Percentiles rank a stretch among this genome's conserved stretches.
phyloP scores from a whole-genome alignment of 1,140 invertebrate species.

The Stenopsyche tienmushanensis region DNA sequence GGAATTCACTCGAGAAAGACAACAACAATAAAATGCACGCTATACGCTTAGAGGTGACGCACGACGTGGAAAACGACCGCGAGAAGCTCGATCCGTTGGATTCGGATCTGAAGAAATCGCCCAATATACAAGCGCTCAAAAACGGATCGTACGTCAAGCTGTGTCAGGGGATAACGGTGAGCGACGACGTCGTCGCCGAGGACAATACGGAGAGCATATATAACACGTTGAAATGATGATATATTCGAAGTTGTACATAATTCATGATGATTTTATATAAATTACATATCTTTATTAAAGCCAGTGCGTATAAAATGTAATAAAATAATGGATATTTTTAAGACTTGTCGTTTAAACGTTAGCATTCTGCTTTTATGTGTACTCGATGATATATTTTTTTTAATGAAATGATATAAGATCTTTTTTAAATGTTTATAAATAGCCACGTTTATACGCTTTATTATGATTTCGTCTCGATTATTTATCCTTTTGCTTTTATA shows the following conservation, averaged over 20 bases:
- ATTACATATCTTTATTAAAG: background rate
- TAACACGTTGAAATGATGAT: conserved; percentile 36
- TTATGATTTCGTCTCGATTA: too few species aligned
- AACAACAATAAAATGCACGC: conserved; percentile 34
- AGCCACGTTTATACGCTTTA: too few species aligned
- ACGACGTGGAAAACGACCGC: conserved; percentile 13
- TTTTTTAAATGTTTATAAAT: too few species aligned
- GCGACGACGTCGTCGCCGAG: conserved; percentile 1
- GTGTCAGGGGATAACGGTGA: conserved; percentile 24
- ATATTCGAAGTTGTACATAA: too few species aligned
- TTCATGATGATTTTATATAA: background rate
- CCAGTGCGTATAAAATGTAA: conserved; percentile 6
- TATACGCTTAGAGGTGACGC: conserved; percentile 37
- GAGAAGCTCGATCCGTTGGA: conserved; percentile 1
- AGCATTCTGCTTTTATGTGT: too few species aligned
- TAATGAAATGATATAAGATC: too few species aligned
- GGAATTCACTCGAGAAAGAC: conserved; percentile 37
- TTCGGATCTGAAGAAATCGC: conserved; percentile 15
- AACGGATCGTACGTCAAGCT: conserved; percentile 39
- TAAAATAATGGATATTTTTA: background rate
- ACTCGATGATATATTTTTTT: too few species aligned
- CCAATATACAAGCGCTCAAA: conserved; percentile 28
- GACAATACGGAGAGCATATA: conserved; percentile 33
- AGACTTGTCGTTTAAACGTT: background rate
- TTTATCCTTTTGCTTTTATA: too few species aligned